A percentile compares a stretch with the other conserved stretches of the same genome.
phyloP scores from a whole-genome alignment of 2,113 vertebrate species.

The Cavia aperea region DNA sequence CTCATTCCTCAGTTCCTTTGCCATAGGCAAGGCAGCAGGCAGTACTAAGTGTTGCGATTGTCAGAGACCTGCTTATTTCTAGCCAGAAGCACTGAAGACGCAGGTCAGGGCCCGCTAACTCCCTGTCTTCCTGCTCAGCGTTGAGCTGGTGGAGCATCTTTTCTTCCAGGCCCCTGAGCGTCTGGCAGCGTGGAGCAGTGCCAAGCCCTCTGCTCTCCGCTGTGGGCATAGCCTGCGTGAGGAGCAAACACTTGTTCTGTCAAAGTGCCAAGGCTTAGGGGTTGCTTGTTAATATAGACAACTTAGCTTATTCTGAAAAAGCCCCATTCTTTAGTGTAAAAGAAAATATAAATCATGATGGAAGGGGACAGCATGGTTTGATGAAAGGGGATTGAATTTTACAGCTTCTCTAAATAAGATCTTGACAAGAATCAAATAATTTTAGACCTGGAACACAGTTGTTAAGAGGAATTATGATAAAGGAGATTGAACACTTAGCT shows the following conservation, averaged over 20 bases:
- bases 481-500: constrained; percentile 46
- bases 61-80: not conserved
- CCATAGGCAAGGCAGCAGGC: not conserved
- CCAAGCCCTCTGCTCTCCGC: not conserved
- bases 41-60: not conserved
- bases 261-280: not conserved
- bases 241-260: constrained; percentile 8
- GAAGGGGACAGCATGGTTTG: constrained; percentile 27
- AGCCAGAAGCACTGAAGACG: not conserved
- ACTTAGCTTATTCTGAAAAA: constrained; percentile 19
- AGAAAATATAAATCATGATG: constrained; percentile 14
- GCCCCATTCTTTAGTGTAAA: constrained; percentile 20
- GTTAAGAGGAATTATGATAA: constrained; percentile 61
- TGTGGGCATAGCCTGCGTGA: not conserved
- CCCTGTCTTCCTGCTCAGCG: not conserved
- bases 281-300: constrained; percentile 11
- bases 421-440: constrained; percentile 57
- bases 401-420: constrained; percentile 61
- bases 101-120: too few relatives aligned
- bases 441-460: constrained; percentile 44
- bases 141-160: not conserved
- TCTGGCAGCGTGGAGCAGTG: not conserved
- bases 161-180: not conserved
- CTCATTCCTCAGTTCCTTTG: not conserved
- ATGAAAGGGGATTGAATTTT: constrained; percentile 47